Evolutionary conservation across 2,113 vertebrate genomes (phyloP).

Genomic region (Myrmecobius fasciatus): DNA sequence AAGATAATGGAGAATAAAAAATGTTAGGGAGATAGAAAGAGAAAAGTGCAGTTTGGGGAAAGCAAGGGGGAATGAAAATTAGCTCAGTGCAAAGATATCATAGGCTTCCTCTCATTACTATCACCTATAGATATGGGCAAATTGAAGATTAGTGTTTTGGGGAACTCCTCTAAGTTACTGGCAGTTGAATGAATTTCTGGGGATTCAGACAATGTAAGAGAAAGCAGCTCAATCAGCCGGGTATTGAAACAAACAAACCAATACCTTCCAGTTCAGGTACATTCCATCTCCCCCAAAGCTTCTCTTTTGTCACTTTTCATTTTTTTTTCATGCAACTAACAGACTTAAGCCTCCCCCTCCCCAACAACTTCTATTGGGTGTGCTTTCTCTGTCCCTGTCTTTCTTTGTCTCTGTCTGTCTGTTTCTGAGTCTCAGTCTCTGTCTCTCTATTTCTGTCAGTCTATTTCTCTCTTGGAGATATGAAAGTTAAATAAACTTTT

Average conservation of each 20-base stretch:
- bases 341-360: not conserved
- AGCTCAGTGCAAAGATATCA: not conserved
- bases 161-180: not conserved
- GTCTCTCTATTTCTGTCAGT: no score
- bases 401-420: no score
- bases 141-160: not conserved
- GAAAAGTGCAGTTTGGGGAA: not conserved
- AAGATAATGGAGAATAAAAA: not conserved
- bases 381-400: no score
- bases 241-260: not conserved
- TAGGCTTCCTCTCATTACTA: not conserved
- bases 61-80: not conserved
- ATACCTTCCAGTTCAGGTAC: not conserved
- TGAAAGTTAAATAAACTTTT: not conserved
- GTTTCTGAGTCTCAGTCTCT: no score
- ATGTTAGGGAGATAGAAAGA: not conserved
- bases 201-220: not conserved
- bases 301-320: not conserved
- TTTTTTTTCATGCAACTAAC: not conserved
- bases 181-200: not conserved
- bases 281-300: not conserved
- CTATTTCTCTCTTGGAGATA: not conserved
- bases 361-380: not conserved
- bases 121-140: not conserved
- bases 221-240: not conserved